phyloP scores from a whole-genome alignment of 2,797 vertebrate species.

The Anniella stebbinsi region DNA sequence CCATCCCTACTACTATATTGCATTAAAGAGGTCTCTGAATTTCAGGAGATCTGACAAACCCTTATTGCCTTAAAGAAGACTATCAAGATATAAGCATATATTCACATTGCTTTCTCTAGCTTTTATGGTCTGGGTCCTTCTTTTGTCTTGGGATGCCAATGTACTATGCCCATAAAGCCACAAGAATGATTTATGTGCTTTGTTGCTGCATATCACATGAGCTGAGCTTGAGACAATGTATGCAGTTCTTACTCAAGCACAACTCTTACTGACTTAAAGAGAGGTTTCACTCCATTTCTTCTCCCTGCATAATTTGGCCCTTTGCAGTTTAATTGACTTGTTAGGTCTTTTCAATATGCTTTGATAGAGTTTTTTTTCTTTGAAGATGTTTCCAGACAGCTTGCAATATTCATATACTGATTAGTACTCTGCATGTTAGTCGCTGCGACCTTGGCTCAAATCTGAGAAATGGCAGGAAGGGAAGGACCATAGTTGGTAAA shows the following conservation, averaged over 20 bases:
- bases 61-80: neutral
- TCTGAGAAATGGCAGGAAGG: neutral
- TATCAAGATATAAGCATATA: neutral
- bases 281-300: neutral
- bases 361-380: neutral
- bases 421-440: neutral
- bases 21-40: neutral
- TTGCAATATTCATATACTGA: neutral
- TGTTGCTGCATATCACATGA: neutral
- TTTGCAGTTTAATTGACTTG: constrained; percentile 5
- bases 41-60: neutral
- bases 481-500: neutral
- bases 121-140: neutral
- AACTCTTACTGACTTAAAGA: neutral
- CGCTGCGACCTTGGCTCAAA: too few species aligned
- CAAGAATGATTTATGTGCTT: neutral
- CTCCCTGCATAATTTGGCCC: neutral
- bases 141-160: neutral
- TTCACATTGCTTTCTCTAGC: neutral
- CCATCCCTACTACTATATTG: too few species aligned
- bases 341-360: constrained; percentile 1
- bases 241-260: neutral
- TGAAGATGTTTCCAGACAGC: neutral
- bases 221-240: neutral
- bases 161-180: neutral